These are phyloP conservation scores for Poeciliopsis paucimaculata DNA, from an alignment of 2,797 vertebrate genomes.

Conservation along the genomic window DNA sequence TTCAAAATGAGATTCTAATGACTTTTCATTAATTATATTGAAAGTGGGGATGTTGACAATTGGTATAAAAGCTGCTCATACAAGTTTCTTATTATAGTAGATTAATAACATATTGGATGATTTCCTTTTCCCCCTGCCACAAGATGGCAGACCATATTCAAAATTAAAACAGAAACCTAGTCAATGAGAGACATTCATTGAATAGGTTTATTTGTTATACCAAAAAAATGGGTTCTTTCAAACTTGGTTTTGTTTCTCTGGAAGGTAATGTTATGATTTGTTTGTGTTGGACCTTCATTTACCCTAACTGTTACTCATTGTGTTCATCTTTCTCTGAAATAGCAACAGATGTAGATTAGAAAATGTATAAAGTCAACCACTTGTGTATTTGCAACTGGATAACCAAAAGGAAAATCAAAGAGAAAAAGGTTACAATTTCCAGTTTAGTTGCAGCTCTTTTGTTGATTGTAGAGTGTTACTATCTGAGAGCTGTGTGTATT, in stretches of 20 bases:
- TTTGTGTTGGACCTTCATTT: neutral
- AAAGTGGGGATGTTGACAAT: neutral
- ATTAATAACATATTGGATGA: neutral
- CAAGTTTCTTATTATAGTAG: neutral
- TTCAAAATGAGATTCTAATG: neutral
- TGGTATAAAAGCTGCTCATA: neutral
- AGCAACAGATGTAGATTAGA: neutral
- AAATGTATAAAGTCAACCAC: neutral
- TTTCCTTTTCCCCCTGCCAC: constrained; percentile 13
- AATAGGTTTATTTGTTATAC: neutral
- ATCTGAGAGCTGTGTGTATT: neutral
- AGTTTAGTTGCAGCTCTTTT: neutral
- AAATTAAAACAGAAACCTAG: neutral
- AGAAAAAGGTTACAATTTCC: neutral
- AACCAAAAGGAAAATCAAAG: neutral
- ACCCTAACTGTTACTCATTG: neutral
- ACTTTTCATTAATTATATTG: neutral
- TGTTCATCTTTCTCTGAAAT: neutral
- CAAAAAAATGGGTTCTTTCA: neutral
- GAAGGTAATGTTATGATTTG: neutral
- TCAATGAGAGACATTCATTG: neutral
- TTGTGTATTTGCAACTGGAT: neutral
- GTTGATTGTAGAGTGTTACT: constrained; percentile 1
- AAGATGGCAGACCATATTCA: constrained; percentile 20
- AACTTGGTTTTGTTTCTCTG: neutral